Conservation (phyloP, 2,888 invertebrate species). For the Cheilosia grossa region DNA sequence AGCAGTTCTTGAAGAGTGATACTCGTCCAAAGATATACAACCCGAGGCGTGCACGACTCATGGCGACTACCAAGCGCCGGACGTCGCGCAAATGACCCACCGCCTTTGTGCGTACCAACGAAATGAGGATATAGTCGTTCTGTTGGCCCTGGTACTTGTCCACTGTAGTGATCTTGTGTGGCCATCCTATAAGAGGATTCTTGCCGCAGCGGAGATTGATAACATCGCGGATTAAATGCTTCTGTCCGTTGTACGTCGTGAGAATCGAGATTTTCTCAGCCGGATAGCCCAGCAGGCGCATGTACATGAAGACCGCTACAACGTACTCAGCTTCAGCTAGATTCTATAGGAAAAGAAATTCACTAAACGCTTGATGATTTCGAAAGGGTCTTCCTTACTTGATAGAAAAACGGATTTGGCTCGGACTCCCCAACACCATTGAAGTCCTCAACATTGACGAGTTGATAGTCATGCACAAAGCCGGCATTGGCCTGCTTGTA, state of each 20-base stretch:
- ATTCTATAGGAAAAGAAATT: conserved; percentile 85
- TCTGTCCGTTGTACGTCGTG: conserved; percentile 99
- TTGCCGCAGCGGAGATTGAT: conserved; percentile 96
- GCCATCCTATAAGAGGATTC: conserved; percentile 97
- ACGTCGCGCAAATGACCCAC: conserved; percentile 99
- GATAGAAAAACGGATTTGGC: conserved; percentile 99
- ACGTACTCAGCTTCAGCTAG: conserved; percentile 96
- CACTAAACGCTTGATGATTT: background rate
- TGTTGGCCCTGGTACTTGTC: conserved; percentile 99
- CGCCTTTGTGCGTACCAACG: conserved; percentile 96
- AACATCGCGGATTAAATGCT: conserved; percentile 98
- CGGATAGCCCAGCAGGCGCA: conserved; percentile 98
- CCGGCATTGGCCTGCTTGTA: conserved; percentile 97
- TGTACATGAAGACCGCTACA: conserved; percentile 99
- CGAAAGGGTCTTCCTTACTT: conserved; percentile 85
- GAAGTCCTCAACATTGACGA: conserved; percentile 98
- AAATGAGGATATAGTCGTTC: conserved; percentile 98
- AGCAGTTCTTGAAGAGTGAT: conserved; percentile 96
- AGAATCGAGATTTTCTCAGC: conserved; percentile 98
- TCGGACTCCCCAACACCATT: conserved; percentile 98
- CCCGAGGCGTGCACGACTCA: conserved; percentile 98
- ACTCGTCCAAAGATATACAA: conserved; percentile 98
- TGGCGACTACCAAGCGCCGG: conserved; percentile 97
- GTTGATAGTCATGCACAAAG: conserved; percentile 95
- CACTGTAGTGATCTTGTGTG: conserved; percentile 97